Evolutionary conservation across 2,888 invertebrate genomes (phyloP).

Genomic region (Strigamia transsilvanica): DNA sequence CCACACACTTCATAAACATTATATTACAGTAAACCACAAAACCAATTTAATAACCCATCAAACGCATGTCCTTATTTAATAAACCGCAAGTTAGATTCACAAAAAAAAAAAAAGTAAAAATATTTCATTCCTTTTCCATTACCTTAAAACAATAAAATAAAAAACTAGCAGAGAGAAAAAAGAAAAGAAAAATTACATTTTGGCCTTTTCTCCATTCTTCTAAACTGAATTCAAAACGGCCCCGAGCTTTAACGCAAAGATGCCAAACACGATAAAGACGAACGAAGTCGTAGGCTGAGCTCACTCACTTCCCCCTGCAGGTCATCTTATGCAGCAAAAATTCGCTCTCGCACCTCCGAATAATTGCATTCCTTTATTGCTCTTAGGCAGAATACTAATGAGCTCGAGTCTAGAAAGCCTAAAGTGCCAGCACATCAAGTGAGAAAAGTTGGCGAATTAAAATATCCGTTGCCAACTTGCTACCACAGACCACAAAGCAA

Average conservation of each 20-base stretch:
- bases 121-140: conserved; percentile 6
- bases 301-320: conserved; percentile 5
- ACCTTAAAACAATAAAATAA: background rate
- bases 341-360: conserved; percentile 10
- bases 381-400: conserved; percentile 25
- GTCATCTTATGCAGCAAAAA: conserved; percentile 26
- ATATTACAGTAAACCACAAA: background rate
- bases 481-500: conserved; percentile 10
- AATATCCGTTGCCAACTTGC: conserved; percentile 19
- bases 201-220: background rate
- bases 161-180: background rate
- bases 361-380: conserved; percentile 30
- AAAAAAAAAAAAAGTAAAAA: background rate
- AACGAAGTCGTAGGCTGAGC: conserved; percentile 1
- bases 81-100: background rate
- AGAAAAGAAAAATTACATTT: background rate
- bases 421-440: background rate
- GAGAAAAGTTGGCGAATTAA: conserved; percentile 25
- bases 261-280: conserved; percentile 26
- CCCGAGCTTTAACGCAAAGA: background rate
- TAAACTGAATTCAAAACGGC: conserved; percentile 16
- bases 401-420: conserved; percentile 16
- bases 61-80: background rate
- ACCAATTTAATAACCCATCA: background rate
- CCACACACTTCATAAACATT: background rate